These are phyloP conservation scores for Pseudorhiza aurosa DNA, from an alignment of 30 jellyfish, hydroid and myxozoan species.

Conservation along the genomic window DNA sequence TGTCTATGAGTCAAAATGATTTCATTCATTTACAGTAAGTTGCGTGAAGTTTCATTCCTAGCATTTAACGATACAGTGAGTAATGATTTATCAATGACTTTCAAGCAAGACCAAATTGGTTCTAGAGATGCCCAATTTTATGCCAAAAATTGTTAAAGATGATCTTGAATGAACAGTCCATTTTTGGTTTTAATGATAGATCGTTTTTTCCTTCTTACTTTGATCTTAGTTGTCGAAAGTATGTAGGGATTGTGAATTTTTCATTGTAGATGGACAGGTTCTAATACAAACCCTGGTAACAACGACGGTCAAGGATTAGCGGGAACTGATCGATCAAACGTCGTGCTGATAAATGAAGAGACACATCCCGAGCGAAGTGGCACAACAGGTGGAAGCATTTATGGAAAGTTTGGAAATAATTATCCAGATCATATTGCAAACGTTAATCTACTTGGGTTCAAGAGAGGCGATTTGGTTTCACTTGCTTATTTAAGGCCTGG, in stretches of 20 bases:
- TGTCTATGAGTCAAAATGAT: conserved; percentile 61
- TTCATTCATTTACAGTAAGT: conserved; percentile 92
- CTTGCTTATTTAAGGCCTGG: conserved; percentile 95
- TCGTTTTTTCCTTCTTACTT: too few species aligned
- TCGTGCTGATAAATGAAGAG: conserved; percentile 61
- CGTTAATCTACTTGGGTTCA: conserved; percentile 67
- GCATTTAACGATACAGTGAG: too few species aligned
- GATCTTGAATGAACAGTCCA: too few species aligned
- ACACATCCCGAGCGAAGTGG: conserved; percentile 71
- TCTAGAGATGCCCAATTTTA: too few species aligned
- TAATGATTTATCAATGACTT: too few species aligned
- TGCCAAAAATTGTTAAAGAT: too few species aligned
- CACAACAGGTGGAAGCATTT: conserved; percentile 10
- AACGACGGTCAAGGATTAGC: conserved; percentile 96
- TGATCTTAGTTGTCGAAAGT: too few species aligned
- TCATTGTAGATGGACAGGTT: conserved; percentile 96
- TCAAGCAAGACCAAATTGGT: too few species aligned
- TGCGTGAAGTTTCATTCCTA: too few species aligned
- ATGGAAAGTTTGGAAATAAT: conserved; percentile 90
- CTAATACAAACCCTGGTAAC: conserved; percentile 90
- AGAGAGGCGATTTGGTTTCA: conserved; percentile 52
- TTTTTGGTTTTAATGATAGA: too few species aligned
- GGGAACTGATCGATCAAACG: conserved; percentile 91
- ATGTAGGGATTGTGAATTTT: too few species aligned
- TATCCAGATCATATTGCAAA: conserved; percentile 71